A percentile compares a stretch with the other conserved stretches of the same genome.
phyloP scores from a whole-genome alignment of 2,113 vertebrate genomes.

The Fukomys damarensis region DNA sequence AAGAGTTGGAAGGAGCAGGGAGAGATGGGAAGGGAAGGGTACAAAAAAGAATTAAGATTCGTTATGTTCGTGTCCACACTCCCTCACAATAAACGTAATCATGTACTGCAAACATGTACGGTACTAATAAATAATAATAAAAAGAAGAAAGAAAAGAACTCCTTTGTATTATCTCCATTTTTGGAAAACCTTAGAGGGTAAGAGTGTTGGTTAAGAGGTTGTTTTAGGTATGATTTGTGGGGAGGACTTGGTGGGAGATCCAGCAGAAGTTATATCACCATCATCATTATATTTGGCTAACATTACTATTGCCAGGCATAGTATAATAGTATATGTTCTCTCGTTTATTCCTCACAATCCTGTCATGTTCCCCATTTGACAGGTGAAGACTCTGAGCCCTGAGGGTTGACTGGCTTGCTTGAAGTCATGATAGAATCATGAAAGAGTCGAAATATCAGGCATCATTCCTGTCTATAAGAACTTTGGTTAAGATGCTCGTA shows the following conservation, averaged over 20 bases:
- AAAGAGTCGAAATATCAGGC: background rate
- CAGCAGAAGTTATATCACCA: background rate
- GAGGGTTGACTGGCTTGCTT: background rate
- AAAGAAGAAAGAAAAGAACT: background rate
- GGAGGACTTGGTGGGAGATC: background rate
- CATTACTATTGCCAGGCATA: background rate
- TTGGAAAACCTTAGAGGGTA: background rate
- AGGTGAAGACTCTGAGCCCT: background rate
- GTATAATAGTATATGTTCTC: fast-evolving
- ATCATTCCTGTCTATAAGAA: background rate
- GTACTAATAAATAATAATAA: background rate
- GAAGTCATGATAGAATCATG: background rate
- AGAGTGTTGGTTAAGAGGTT: background rate
- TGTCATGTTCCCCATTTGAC: background rate
- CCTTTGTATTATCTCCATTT: background rate
- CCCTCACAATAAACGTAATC: background rate
- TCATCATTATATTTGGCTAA: too few relatives aligned
- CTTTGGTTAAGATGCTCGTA: background rate
- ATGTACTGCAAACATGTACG: background rate
- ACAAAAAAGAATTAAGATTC: background rate
- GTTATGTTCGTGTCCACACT: background rate
- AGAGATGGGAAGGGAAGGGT: background rate
- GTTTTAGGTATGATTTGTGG: background rate
- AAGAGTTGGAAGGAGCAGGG: background rate
- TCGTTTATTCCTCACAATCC: background rate